These are phyloP conservation scores for Acholoe squamosa DNA, from an alignment of 2,888 invertebrate species.

Conservation along the genomic window DNA sequence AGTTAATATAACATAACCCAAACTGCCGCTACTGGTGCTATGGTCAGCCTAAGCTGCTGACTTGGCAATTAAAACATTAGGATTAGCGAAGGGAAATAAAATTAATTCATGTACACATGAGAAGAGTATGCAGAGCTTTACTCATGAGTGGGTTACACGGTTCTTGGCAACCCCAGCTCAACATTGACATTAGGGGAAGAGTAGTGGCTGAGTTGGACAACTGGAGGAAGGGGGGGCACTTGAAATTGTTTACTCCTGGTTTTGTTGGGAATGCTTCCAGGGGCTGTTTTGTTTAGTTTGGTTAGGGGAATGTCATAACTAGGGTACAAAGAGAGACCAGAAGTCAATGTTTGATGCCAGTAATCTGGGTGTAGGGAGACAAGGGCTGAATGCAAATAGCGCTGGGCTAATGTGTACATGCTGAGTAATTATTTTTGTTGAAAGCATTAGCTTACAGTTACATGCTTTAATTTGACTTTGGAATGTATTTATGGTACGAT, in stretches of 20 bases:
- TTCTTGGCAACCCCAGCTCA: neutral
- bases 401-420: no score
- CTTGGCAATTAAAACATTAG: slow-evolving; percentile 27
- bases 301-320: neutral
- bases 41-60: no score
- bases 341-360: neutral
- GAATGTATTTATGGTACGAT: no score
- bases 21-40: neutral
- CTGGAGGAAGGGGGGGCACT: neutral
- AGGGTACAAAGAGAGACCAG: neutral
- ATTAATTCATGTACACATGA: neutral
- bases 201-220: neutral
- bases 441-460: no score
- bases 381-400: neutral
- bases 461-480: no score
- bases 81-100: slow-evolving; percentile 4
- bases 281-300: neutral
- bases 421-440: no score
- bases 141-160: neutral
- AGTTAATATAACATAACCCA: no score
- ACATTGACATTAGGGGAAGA: neutral
- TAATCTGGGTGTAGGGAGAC: neutral
- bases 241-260: neutral
- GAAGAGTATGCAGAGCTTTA: neutral
- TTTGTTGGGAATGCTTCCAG: neutral